These are phyloP conservation scores for Gymnogyps californianus DNA, from an alignment of 2,113 vertebrate genomes.

Conservation along the genomic window DNA sequence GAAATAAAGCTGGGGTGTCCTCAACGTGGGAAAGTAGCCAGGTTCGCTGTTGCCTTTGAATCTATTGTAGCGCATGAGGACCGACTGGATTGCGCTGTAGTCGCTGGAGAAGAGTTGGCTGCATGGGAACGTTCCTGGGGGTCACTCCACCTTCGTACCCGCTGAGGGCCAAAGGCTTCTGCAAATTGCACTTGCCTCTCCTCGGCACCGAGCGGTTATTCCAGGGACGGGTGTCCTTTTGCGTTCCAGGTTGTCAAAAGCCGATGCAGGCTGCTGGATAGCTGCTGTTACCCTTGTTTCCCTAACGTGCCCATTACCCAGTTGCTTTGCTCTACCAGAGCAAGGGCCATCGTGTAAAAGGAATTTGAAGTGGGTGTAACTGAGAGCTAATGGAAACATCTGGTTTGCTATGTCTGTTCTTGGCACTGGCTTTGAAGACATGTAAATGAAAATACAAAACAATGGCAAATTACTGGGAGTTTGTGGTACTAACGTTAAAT, in stretches of 20 bases:
- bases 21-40: neutral
- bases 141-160: rapidly evolving
- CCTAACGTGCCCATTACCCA: rapidly evolving
- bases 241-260: neutral
- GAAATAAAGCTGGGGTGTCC: neutral
- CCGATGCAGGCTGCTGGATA: rapidly evolving
- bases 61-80: rapidly evolving
- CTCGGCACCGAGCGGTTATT: rapidly evolving
- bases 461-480: neutral
- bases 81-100: rapidly evolving
- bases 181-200: neutral
- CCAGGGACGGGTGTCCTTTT: neutral
- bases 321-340: neutral
- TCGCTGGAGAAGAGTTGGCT: neutral
- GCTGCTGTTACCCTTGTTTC: neutral
- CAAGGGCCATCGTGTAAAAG: neutral
- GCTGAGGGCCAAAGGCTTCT: neutral
- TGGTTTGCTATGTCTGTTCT: neutral
- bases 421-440: neutral
- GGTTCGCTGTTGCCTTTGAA: neutral
- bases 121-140: neutral
- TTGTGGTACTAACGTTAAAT: neutral
- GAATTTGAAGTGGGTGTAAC: neutral
- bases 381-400: neutral
- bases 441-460: neutral